These are phyloP conservation scores for Fissipunctia ypsillon DNA, from an alignment of 2,888 invertebrate species.

Conservation along the genomic window DNA sequence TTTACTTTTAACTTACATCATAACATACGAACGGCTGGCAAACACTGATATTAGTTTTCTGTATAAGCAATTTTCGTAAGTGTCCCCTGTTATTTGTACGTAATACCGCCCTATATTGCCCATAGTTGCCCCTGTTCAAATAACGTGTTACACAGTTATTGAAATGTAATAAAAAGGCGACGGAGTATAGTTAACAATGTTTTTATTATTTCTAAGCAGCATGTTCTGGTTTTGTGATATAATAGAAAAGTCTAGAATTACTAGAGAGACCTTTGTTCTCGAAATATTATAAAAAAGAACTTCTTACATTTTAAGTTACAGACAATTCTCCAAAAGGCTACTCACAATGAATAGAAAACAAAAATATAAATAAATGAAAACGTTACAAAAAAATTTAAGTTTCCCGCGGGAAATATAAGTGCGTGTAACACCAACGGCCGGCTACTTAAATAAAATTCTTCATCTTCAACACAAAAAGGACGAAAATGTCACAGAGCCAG, in stretches of 20 bases:
- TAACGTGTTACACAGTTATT: constrained; percentile 82
- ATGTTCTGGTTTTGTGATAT: neutral
- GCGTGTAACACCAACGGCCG: constrained; percentile 33
- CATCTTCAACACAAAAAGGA: constrained; percentile 47
- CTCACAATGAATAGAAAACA: constrained; percentile 32
- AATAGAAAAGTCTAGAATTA: constrained; percentile 9
- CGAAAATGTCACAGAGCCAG: constrained; percentile 43
- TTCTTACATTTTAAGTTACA: neutral
- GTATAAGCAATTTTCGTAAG: constrained; percentile 90
- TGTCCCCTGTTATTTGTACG: constrained; percentile 86
- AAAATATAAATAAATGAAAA: constrained; percentile 42
- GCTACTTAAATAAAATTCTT: constrained; percentile 49
- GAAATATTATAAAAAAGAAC: neutral
- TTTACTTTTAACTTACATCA: constrained; percentile 68
- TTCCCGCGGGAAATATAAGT: constrained; percentile 48
- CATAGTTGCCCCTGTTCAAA: constrained; percentile 75
- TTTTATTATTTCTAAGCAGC: constrained; percentile 45
- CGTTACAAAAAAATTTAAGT: constrained; percentile 29
- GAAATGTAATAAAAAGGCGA: constrained; percentile 81
- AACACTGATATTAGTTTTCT: constrained; percentile 90
- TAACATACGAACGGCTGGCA: constrained; percentile 83
- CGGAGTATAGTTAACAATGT: constrained; percentile 67
- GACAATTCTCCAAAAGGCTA: constrained; percentile 10
- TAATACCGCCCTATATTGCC: constrained; percentile 79
- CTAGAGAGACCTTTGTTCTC: constrained; percentile 8